Evolutionary conservation across 2,797 vertebrate genomes (phyloP), one percentile per base, ranked within the genome.

Genomic region (Podarcis siculus): DNA sequence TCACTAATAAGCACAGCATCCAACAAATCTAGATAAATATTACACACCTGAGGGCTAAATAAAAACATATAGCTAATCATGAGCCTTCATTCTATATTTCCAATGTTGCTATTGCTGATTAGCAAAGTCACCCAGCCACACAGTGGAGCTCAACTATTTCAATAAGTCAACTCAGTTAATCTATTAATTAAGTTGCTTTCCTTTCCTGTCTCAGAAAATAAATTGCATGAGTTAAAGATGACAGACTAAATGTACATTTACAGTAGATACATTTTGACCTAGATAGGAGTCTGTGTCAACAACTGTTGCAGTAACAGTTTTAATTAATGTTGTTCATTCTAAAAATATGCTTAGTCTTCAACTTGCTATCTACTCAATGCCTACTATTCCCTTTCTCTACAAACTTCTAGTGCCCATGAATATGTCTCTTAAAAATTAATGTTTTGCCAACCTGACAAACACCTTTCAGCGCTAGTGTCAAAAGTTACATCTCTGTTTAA

Each of bases 131-230:
- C 30, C 71, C n/a, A 30, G 32, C 39, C 42, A n/a, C 37, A n/a
- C 42, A 80, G 71, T 75, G 58, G 39, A 49, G n/a, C 55, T 75
- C 49, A 64, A 27, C 30, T 35, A 4, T 75, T 89, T 80, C 35
- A 79, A 72, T 89, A 81, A 23, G 10, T 58, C 58, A 89, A 35
- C 58, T 5, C 79, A 75, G 72, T 81, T 87, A 87, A 87, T 69
- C 77, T 35, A n/a, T 72, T 88, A 88, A 89, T 89, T 85, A 85
- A 89, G 37, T 79, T 79, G 49, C 49, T 89, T 89, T 85, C 76
- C 23, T 64, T 72, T 30, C 75, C 72, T 78, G 30, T 87, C 32
- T 78, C 21, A 37, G 81, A 69, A 88, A 78, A 83, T 83, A 79
- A 82, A 77, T 83, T 83, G 32, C 42, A 37, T 27, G n/a, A 58